Percentiles rank a stretch among this genome's conserved stretches.
phyloP scores from a whole-genome alignment of 1,140 invertebrate species.

The Drosophila novamexicana region DNA sequence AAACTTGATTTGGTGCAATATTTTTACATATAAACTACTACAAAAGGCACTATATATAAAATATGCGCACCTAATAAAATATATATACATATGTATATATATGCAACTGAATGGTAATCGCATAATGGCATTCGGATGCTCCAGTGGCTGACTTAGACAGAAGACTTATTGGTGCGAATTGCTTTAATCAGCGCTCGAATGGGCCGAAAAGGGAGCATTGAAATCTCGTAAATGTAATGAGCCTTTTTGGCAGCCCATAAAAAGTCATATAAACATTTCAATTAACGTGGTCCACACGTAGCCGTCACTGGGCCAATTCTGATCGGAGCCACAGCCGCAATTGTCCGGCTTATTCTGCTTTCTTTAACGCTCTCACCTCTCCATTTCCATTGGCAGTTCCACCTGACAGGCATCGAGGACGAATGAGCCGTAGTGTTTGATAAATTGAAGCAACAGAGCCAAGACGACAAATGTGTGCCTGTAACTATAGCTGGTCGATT shows the following conservation, averaged over 20 bases:
- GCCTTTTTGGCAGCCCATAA: slow-evolving; percentile 78
- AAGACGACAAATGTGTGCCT: slow-evolving; percentile 34
- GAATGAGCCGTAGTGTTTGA: slow-evolving; percentile 76
- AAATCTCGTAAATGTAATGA: slow-evolving; percentile 75
- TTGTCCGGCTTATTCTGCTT: not conserved
- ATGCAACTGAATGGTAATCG: slow-evolving; percentile 7
- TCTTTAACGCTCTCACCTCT: slow-evolving; percentile 6
- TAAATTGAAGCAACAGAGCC: slow-evolving; percentile 76
- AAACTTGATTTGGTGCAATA: slow-evolving; percentile 70
- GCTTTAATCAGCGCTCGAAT: slow-evolving; percentile 68
- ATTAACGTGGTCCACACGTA: slow-evolving; percentile 73
- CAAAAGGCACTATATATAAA: not conserved
- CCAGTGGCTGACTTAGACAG: slow-evolving; percentile 37
- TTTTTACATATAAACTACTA: slow-evolving; percentile 61
- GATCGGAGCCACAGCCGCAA: not conserved
- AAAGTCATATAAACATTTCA: slow-evolving; percentile 83
- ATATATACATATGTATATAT: not conserved
- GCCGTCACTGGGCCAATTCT: slow-evolving; percentile 31
- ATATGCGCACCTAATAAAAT: not conserved
- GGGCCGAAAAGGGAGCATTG: slow-evolving; percentile 50
- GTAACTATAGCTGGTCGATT: slow-evolving; percentile 35
- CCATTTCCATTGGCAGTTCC: slow-evolving; percentile 12
- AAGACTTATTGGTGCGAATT: slow-evolving; percentile 71
- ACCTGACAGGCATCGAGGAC: slow-evolving; percentile 66
- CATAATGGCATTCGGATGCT: slow-evolving; percentile 17